These are phyloP conservation scores for Bombylius major DNA, from an alignment of 2,888 invertebrate genomes.

Conservation along the genomic window DNA sequence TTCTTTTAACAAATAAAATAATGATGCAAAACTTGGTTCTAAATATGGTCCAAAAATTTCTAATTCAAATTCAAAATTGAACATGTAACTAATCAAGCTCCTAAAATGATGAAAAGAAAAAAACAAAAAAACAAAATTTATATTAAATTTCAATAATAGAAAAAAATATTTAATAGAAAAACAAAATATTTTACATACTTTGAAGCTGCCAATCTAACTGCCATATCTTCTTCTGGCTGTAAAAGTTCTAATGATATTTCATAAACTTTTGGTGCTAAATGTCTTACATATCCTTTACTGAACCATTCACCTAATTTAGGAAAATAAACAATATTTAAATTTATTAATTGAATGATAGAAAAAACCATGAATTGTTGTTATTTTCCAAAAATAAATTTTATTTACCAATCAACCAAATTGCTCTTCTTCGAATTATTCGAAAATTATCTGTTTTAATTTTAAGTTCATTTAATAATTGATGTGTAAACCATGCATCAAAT, in stretches of 20 bases:
- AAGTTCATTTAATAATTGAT: conserved; percentile 67
- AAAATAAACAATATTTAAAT: not conserved
- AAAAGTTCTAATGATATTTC: conserved; percentile 62
- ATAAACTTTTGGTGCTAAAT: conserved; percentile 70
- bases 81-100: too few relatives aligned
- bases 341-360: not conserved
- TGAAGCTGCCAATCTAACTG: conserved; percentile 76
- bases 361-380: too few relatives aligned
- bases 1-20: conserved; percentile 75
- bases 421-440: conserved; percentile 67
- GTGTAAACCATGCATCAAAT: conserved; percentile 85
- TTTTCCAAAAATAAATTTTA: not conserved
- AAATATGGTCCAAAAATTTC: conserved; percentile 78
- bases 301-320: conserved; percentile 45
- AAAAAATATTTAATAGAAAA: not conserved
- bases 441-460: conserved; percentile 71
- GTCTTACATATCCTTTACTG: conserved; percentile 67
- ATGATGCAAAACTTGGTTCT: conserved; percentile 60
- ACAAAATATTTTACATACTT: conserved; percentile 34
- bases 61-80: conserved; percentile 84
- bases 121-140: not conserved
- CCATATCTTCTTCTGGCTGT: conserved; percentile 66
- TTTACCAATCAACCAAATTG: conserved; percentile 69
- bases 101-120: conserved; percentile 42
- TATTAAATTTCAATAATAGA: not conserved